Conservation (phyloP, 2,888 invertebrate species). For the Cheilosia pagana region DNA sequence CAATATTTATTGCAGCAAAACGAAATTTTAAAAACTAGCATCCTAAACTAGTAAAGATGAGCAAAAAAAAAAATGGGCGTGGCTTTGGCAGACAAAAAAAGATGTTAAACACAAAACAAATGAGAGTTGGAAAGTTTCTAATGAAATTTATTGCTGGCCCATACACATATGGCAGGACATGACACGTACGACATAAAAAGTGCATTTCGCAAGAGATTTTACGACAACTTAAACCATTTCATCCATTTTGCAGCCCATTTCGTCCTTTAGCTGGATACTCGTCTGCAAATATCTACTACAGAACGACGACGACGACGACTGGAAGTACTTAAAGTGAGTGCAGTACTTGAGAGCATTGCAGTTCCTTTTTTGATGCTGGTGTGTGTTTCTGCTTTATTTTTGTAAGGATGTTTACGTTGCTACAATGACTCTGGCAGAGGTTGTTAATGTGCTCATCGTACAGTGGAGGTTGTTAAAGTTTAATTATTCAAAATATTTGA, state of each 20-base stretch:
- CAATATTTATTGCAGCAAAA: no score
- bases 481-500: constrained; percentile 67
- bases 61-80: not conserved
- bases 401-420: constrained; percentile 26
- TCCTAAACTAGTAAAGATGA: not conserved
- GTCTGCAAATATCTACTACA: not conserved
- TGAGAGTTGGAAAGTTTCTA: constrained; percentile 41
- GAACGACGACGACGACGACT: constrained; percentile 30
- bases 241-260: constrained; percentile 63
- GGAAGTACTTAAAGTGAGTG: constrained; percentile 48
- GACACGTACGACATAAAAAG: constrained; percentile 68
- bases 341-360: constrained; percentile 45
- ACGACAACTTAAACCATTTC: constrained; percentile 67
- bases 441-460: constrained; percentile 41
- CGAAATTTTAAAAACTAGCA: no score
- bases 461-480: constrained; percentile 32
- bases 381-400: not conserved
- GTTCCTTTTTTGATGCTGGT: not conserved
- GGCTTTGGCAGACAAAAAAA: constrained; percentile 25
- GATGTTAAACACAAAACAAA: constrained; percentile 16
- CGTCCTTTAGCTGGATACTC: constrained; percentile 24
- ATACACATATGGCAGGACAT: constrained; percentile 60
- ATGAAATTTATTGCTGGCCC: constrained; percentile 49
- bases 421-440: constrained; percentile 38
- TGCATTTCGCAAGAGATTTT: constrained; percentile 65